Percentiles rank a stretch among this genome's conserved stretches.
phyloP scores from a whole-genome alignment of 1,140 invertebrate species.

The Lasioglossum baleicum region DNA sequence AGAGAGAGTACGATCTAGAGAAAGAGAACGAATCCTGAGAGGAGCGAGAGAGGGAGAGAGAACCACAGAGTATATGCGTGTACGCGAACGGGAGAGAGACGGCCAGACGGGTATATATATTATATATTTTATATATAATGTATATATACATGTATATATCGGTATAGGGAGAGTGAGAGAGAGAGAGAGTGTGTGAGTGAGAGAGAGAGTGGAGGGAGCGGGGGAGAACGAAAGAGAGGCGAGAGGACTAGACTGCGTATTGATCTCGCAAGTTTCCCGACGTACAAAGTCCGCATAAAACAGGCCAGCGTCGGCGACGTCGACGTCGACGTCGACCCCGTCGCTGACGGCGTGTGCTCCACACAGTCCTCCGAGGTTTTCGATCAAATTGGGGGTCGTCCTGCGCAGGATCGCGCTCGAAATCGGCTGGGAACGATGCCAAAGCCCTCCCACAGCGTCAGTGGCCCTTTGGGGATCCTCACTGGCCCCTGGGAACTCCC shows the following conservation, averaged over 20 bases:
- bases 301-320: conserved; percentile 48
- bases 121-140: too few species aligned
- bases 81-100: not conserved
- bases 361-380: not conserved
- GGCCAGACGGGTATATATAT: not conserved
- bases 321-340: conserved; percentile 23
- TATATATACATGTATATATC: too few species aligned
- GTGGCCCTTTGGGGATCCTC: not conserved
- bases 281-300: conserved; percentile 61
- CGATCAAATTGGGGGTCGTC: not conserved
- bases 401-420: not conserved
- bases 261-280: conserved; percentile 66
- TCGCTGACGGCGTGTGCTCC: not conserved
- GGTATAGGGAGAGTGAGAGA: conserved; percentile 28
- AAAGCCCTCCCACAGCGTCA: not conserved
- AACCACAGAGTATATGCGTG: conserved; percentile 11
- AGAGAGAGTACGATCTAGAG: not conserved
- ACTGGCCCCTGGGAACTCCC: too few species aligned
- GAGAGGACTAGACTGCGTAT: conserved; percentile 65
- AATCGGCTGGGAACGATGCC: not conserved
- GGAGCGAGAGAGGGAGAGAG: not conserved
- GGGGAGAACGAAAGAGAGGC: conserved; percentile 34
- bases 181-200: conserved; percentile 18
- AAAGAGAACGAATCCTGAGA: not conserved
- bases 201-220: conserved; percentile 18